phyloP scores from a whole-genome alignment of 1,140 invertebrate species.

The Acromyrmex heyeri region DNA sequence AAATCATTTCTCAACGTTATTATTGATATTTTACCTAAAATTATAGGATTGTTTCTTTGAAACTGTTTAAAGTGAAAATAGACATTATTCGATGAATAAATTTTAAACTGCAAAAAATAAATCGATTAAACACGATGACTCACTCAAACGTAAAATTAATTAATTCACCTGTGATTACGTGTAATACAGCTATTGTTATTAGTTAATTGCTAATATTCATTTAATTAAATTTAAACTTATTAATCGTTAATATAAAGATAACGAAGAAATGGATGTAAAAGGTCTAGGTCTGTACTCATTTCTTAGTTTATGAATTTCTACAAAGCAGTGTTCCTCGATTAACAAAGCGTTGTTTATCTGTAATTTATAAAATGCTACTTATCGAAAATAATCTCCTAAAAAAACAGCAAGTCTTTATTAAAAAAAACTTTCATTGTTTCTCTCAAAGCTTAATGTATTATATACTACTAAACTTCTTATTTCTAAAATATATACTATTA shows the following conservation, averaged over 20 bases:
- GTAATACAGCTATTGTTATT: background rate
- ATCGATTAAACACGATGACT: background rate
- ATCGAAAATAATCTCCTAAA: background rate
- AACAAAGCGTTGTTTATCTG: background rate
- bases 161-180: background rate
- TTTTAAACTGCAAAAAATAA: background rate
- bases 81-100: background rate
- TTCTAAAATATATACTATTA: background rate
- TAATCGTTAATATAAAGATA: background rate
- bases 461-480: no score
- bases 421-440: background rate
- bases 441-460: background rate
- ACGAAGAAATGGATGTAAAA: background rate
- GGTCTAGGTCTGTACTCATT: background rate
- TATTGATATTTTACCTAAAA: constrained; percentile 21
- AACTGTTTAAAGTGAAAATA: background rate
- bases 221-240: background rate
- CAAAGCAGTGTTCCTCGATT: background rate
- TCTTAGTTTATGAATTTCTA: background rate
- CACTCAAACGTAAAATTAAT: background rate
- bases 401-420: background rate
- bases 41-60: constrained; percentile 15
- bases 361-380: background rate
- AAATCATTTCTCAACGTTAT: background rate
- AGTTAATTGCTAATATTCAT: background rate